phyloP scores from a whole-genome alignment of 1,140 invertebrate species.

The Drosophila setifemur region DNA sequence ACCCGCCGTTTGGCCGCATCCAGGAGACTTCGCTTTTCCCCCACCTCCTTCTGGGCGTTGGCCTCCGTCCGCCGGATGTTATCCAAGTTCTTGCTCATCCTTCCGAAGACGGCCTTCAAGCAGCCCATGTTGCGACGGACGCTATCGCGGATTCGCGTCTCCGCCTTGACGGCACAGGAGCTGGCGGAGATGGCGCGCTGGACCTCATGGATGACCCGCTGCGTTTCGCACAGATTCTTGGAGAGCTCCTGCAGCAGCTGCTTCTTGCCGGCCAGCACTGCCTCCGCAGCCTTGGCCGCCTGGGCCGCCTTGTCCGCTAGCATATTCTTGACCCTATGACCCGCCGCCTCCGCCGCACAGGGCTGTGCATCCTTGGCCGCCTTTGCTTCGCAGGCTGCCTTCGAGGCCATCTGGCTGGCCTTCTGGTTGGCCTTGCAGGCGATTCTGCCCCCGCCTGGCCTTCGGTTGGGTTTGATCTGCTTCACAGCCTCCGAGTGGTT shows the following conservation, averaged over 20 bases:
- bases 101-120: background rate
- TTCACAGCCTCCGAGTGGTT: background rate
- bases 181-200: background rate
- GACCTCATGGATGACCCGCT: slow-evolving; percentile 14
- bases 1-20: background rate
- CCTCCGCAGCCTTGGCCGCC: slow-evolving; percentile 31
- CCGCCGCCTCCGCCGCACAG: background rate
- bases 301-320: slow-evolving; percentile 26
- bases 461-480: background rate
- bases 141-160: background rate
- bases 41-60: background rate
- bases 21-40: slow-evolving; percentile 2
- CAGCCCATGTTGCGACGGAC: background rate
- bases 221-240: background rate
- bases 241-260: slow-evolving; percentile 23
- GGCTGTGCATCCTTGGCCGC: slow-evolving; percentile 25
- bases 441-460: background rate
- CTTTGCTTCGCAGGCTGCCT: slow-evolving; percentile 14
- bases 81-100: background rate
- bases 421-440: slow-evolving; percentile 14
- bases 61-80: background rate
- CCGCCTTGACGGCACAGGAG: background rate
- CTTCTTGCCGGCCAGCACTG: slow-evolving; percentile 17
- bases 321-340: slow-evolving; percentile 1
- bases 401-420: slow-evolving; percentile 15